These are phyloP conservation scores for Philopotamus ludificatus DNA, from an alignment of 1,140 invertebrate genomes.

Conservation along the genomic window DNA sequence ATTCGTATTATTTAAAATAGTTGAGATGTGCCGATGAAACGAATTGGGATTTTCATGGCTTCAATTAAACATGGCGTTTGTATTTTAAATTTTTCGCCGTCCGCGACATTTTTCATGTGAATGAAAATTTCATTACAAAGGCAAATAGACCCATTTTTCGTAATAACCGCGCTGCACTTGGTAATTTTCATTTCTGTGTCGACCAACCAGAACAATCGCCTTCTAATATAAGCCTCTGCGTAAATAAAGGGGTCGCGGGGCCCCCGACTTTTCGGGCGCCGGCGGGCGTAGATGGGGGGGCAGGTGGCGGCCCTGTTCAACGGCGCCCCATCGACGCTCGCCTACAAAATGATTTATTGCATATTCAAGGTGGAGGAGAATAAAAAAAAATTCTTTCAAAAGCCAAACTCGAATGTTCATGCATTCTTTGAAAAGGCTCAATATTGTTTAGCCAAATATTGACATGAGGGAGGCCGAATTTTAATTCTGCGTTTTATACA, in stretches of 20 bases:
- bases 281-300: neutral
- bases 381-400: slow-evolving; percentile 15
- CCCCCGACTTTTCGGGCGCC: neutral
- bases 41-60: too few species aligned
- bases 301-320: neutral
- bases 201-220: slow-evolving; percentile 16
- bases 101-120: too few species aligned
- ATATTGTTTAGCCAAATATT: neutral
- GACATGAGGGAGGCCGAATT: too few species aligned
- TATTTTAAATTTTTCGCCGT: too few species aligned
- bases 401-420: neutral
- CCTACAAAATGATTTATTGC: slow-evolving; percentile 21
- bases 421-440: neutral
- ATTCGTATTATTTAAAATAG: too few species aligned
- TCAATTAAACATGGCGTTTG: too few species aligned
- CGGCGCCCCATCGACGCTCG: slow-evolving; percentile 10
- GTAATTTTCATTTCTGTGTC: slow-evolving; percentile 1
- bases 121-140: too few species aligned
- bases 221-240: slow-evolving; percentile 17
- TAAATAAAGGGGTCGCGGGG: slow-evolving; percentile 18
- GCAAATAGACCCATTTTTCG: too few species aligned
- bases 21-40: too few species aligned
- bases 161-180: too few species aligned
- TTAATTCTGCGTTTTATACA: too few species aligned
- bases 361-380: slow-evolving; percentile 19